Percentiles rank a stretch among this genome's conserved stretches.
phyloP scores from a whole-genome alignment of 2,888 invertebrate species.

The Hirtodrosophila confusa region DNA sequence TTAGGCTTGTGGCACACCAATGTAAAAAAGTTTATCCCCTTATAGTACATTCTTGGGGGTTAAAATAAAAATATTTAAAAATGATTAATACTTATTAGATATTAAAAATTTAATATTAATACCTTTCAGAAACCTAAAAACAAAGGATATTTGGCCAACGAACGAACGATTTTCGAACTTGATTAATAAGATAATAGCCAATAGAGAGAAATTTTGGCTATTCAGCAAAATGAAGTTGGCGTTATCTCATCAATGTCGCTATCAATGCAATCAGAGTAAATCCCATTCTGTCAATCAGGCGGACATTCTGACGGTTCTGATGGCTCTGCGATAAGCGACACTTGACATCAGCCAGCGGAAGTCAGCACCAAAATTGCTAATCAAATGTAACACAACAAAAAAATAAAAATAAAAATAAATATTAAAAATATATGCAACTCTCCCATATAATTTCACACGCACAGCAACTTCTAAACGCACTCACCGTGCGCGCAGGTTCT shows the following conservation, averaged over 20 bases:
- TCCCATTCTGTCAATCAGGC: conserved; percentile 39
- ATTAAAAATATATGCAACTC: neutral
- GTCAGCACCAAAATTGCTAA: conserved; percentile 7
- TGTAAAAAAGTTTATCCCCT: too few species aligned
- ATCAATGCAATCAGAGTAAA: conserved; percentile 18
- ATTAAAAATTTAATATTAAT: too few species aligned
- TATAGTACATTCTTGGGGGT: too few species aligned
- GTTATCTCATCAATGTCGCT: conserved; percentile 3
- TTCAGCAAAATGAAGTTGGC: conserved; percentile 30
- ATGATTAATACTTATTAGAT: too few species aligned
- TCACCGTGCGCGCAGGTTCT: conserved; percentile 72
- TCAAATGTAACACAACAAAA: neutral
- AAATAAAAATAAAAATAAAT: too few species aligned
- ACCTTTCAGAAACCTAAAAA: too few species aligned
- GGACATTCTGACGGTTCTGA: neutral
- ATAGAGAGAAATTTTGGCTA: conserved; percentile 13
- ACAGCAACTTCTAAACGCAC: neutral
- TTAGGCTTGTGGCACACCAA: too few species aligned
- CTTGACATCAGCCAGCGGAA: conserved; percentile 15
- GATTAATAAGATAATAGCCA: too few species aligned
- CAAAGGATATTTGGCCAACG: too few species aligned
- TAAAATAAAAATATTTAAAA: too few species aligned
- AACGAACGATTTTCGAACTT: too few species aligned
- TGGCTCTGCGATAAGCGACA: conserved; percentile 18
- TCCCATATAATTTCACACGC: too few species aligned